Base-by-base conservation (phyloP, 2,797 vertebrate genomes). In the Gastrophryne carolinensis region DNA sequence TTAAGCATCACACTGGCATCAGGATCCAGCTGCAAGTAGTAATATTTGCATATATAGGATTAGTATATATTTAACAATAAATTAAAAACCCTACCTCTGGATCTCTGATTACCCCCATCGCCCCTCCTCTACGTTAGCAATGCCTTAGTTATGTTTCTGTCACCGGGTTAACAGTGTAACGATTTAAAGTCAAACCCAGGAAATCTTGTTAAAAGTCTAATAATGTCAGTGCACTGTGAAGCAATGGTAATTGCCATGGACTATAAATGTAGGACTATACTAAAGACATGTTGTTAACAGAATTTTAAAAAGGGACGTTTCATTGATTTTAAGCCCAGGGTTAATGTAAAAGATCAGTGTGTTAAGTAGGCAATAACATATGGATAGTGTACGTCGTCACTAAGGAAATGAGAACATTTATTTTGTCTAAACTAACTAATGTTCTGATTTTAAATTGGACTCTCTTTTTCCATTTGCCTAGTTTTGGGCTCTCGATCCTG, bases 1-100 rank as follows among this genome's bases (percentile, higher is more conserved):
- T 98, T 99, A 10, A 99, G 92, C 81, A 93, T 84, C 72, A 85
- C 81, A 68, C 96, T 95, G 63, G 98, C 96, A 86, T 99, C 96
- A 10, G 94, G 88, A 85, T 99, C 97, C 90, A 99, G 82, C 98
- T 99, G 91, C 65, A 89, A 23, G 84, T 84, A 81, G 85, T 13
- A 77, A 47, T n/a, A 71, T 49, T 12, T 60, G 34, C 54, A 61
- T 39, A 19, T 15, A 47, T 21, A 29, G 27, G 17, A 32, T 58
- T 58, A 58, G 54, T 13, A 29, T 34, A 54, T 17, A 7, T 37
- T 27, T 68, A 37, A 11, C 10, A 54, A 27, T 15, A 37, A 9
- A 39, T 24, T n/a, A 12, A 5, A 27, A 2, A 54, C 24, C 23
- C 49, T 67, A 15, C 32, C 49, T 54, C 49, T 7, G 32, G 47